Evolutionary conservation across 2,888 invertebrate genomes (phyloP).

Genomic region (Drosophila limbata): DNA sequence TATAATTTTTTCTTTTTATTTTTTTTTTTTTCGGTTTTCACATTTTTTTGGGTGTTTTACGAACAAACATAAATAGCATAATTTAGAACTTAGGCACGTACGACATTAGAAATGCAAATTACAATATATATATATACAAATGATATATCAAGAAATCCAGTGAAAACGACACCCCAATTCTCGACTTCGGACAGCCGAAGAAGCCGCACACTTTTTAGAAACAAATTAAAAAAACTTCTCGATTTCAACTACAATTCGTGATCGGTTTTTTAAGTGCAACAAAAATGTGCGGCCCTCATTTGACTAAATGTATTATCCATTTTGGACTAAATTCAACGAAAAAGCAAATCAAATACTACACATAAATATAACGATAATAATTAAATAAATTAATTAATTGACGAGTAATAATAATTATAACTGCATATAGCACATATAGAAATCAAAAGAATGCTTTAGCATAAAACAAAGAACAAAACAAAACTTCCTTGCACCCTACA

Average conservation of each 20-base stretch:
- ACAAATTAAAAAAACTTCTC: too few species aligned
- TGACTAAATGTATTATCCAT: conserved; percentile 38
- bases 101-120: conserved; percentile 78
- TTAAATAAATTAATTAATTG: conserved; percentile 22
- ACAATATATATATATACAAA: conserved; percentile 66
- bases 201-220: conserved; percentile 32
- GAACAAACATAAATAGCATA: conserved; percentile 58
- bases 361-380: conserved; percentile 41
- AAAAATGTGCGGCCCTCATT: conserved; percentile 16
- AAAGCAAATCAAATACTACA: conserved; percentile 33
- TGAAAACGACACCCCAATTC: conserved; percentile 29
- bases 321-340: conserved; percentile 73
- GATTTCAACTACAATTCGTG: too few species aligned
- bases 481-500: conserved; percentile 64
- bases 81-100: conserved; percentile 76
- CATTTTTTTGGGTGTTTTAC: conserved; percentile 47
- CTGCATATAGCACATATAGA: conserved; percentile 75
- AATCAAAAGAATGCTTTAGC: conserved; percentile 79
- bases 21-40: too few species aligned
- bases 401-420: conserved; percentile 35
- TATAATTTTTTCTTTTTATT: conserved; percentile 32
- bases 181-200: conserved; percentile 51
- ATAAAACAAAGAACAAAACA: conserved; percentile 48
- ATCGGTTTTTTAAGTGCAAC: conserved; percentile 25
- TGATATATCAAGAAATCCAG: conserved; percentile 36